These are phyloP conservation scores for Elephas maximus DNA, from an alignment of 2,113 vertebrate genomes.

Conservation along the genomic window DNA sequence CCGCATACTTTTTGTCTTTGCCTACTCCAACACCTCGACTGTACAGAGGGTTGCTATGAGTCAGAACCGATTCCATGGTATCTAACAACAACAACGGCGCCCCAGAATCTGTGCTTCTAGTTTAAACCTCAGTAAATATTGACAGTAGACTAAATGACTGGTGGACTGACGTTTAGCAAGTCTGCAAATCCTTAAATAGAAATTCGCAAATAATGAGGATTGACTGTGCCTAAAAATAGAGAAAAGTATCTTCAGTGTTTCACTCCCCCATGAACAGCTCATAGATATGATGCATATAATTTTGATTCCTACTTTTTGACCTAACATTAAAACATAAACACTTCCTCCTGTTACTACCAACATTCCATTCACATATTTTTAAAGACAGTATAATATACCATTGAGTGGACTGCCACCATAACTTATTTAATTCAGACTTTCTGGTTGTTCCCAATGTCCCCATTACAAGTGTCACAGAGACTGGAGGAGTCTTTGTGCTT, in stretches of 20 bases:
- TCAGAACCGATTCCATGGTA: no score
- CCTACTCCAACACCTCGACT: not conserved
- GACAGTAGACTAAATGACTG: not conserved
- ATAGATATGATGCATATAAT: not conserved
- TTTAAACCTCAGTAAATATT: not conserved
- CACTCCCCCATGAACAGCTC: not conserved
- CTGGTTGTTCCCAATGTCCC: not conserved
- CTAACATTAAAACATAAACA: not conserved
- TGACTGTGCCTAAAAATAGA: not conserved
- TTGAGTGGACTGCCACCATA: not conserved
- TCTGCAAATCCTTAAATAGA: no score
- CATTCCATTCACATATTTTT: not conserved
- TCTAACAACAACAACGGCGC: no score
- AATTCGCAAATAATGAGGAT: no score
- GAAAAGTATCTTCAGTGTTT: not conserved
- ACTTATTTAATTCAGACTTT: not conserved
- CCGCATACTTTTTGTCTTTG: not conserved
- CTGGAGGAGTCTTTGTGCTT: not conserved
- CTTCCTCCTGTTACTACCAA: not conserved
- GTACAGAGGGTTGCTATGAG: no score
- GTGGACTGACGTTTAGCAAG: no score
- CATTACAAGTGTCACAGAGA: not conserved
- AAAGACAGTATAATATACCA: not conserved
- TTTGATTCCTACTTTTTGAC: not conserved
- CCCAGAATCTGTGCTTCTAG: not conserved